These are phyloP conservation scores for Drosophila albomicans DNA, from an alignment of 1,140 invertebrate genomes.

Conservation along the genomic window DNA sequence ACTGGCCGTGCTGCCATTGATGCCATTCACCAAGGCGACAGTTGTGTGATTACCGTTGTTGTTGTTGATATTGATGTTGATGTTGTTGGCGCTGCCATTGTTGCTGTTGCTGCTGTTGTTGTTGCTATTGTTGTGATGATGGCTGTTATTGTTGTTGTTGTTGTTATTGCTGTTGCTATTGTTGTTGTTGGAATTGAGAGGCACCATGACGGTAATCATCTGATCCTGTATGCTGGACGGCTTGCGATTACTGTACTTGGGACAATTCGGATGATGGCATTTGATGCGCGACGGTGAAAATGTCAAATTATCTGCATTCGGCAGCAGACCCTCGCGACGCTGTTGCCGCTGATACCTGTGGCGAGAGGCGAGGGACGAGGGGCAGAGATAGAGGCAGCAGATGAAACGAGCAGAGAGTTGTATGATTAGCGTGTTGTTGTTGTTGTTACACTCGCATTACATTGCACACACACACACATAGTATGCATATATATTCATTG, in stretches of 20 bases:
- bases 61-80: constrained; percentile 34
- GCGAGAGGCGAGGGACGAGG: neutral
- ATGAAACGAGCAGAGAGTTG: constrained; percentile 14
- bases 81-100: constrained; percentile 25
- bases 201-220: constrained; percentile 85
- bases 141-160: constrained; percentile 51
- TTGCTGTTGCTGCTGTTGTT: constrained; percentile 19
- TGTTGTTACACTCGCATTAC: constrained; percentile 3
- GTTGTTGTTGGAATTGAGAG: constrained; percentile 78
- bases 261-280: constrained; percentile 84
- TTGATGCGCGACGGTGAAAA: constrained; percentile 84
- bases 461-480: constrained; percentile 13
- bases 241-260: constrained; percentile 82
- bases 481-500: neutral
- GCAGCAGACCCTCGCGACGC: constrained; percentile 80
- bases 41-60: constrained; percentile 51
- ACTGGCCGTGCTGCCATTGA: constrained; percentile 66
- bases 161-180: constrained; percentile 63
- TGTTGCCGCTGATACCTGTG: constrained; percentile 81
- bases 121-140: constrained; percentile 23
- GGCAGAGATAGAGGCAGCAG: neutral
- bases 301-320: constrained; percentile 83
- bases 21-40: constrained; percentile 71
- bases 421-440: constrained; percentile 54
- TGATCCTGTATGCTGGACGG: constrained; percentile 84